Evolutionary conservation across 2,797 vertebrate genomes (phyloP).

Genomic region (Eospalax fontanierii): DNA sequence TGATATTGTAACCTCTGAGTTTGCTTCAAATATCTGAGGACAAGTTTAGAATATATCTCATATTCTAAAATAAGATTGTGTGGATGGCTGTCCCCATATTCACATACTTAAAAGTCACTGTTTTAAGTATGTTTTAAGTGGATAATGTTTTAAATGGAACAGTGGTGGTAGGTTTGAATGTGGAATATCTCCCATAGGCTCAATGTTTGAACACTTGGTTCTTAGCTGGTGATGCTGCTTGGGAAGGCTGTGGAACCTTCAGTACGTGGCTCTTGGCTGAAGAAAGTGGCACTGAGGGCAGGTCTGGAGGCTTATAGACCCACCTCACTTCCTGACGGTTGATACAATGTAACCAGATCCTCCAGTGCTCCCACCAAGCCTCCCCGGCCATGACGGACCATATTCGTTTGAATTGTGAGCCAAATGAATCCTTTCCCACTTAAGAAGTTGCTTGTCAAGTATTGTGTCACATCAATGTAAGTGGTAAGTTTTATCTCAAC

Average conservation of each 20-base stretch:
- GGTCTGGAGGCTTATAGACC: neutral
- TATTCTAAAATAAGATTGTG: neutral
- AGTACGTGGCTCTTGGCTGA: neutral
- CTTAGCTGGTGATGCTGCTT: neutral
- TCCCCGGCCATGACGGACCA: neutral
- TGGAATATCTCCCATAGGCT: neutral
- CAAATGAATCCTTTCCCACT: neutral
- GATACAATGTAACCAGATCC: neutral
- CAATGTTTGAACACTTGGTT: neutral
- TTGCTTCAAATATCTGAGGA: neutral
- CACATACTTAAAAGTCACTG: neutral
- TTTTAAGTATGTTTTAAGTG: neutral
- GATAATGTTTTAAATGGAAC: neutral
- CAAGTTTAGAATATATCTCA: neutral
- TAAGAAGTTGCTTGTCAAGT: neutral
- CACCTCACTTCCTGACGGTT: neutral
- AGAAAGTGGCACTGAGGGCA: neutral
- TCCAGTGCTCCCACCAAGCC: neutral
- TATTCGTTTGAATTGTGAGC: neutral
- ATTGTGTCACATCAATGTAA: neutral
- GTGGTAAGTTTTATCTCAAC: neutral
- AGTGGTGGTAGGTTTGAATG: neutral
- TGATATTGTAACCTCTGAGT: no score
- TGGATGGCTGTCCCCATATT: neutral
- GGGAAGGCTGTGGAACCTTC: neutral